phyloP scores from a whole-genome alignment of 2,113 vertebrate genomes.

The Xiphorhynchus elegans region DNA sequence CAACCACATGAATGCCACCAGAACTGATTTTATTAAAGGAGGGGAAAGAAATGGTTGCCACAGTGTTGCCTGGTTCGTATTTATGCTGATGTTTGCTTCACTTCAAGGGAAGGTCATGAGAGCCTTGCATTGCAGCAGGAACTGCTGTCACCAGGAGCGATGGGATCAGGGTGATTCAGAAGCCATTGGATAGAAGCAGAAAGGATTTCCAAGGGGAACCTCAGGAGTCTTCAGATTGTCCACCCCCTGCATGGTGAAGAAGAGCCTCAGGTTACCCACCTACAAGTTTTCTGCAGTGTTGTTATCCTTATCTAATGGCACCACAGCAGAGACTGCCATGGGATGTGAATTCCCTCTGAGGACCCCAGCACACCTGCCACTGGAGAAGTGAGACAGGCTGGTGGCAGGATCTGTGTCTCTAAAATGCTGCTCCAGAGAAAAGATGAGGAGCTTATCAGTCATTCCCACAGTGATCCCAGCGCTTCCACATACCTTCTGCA shows the following conservation, averaged over 20 bases:
- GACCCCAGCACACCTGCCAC: background rate
- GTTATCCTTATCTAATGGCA: background rate
- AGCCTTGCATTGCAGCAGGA: background rate
- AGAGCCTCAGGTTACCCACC: background rate
- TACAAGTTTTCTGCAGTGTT: background rate
- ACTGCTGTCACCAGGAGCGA: rapidly evolving
- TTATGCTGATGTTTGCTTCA: background rate
- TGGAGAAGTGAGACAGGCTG: background rate
- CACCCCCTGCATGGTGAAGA: background rate
- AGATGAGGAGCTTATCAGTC: background rate
- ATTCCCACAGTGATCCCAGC: background rate
- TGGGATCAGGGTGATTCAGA: background rate
- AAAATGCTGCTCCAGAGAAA: background rate
- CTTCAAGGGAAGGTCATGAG: background rate
- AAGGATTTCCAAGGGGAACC: background rate
- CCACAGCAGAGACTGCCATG: background rate
- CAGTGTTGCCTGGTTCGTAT: background rate
- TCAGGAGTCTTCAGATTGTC: rapidly evolving
- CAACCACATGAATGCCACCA: background rate
- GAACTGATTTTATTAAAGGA: constrained; percentile 20
- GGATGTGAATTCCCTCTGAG: rapidly evolving
- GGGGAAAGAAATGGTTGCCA: background rate
- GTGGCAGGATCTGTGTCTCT: background rate
- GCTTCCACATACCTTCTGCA: background rate
- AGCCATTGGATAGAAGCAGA: background rate